Evolutionary conservation across 2,888 invertebrate genomes (phyloP), one percentile per base, ranked within the genome.

Genomic region (Drosophila mercatorum): DNA sequence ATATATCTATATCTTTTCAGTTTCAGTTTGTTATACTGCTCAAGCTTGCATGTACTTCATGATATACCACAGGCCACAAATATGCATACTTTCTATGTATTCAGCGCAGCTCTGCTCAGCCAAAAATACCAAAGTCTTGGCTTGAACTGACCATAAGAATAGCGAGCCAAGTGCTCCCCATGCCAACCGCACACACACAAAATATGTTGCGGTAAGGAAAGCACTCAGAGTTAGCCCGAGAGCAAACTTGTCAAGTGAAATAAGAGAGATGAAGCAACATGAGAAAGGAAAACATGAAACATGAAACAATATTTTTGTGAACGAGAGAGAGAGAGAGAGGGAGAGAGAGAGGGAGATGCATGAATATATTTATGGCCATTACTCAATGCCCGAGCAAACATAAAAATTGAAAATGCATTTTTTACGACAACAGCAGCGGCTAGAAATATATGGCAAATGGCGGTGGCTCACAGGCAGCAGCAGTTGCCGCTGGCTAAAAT

Each of bases 341-440:
- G 6, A 52, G 17, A 51, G 51, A 49, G 59, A 70, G 4, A 22
- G 22, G 22, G 22, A 22, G 22, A 1, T 52, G 3, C 17, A 38
- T 10, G 46, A 38, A 47, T 70, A 71, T 83, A 74, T 83, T 86
- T 83, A 81, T 83, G 82, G 68, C 70, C 76, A 80, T 83, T 81
- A 78, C 80, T 83, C 78, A 83, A 83, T 83, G 74, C 62, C 72
- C 72, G 62, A 64, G 60, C 75, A 75, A 73, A 59, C 81, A 83
- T 78, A 80, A 81, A 80, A 83, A 73, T 82, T 82, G 57, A 67
- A 82, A 82, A 82, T 81, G 83, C 80, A 82, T 79, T 79, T 79
- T 80, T 75, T 78, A 80, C 70, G 79, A 73, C 72, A 67, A 51
- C 62, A 70, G 55, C 65, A 75, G 40, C 40, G 40, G 52, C 36